Base-by-base conservation (phyloP, 1,140 invertebrate species). In the Stegodyphus mimosarum region DNA sequence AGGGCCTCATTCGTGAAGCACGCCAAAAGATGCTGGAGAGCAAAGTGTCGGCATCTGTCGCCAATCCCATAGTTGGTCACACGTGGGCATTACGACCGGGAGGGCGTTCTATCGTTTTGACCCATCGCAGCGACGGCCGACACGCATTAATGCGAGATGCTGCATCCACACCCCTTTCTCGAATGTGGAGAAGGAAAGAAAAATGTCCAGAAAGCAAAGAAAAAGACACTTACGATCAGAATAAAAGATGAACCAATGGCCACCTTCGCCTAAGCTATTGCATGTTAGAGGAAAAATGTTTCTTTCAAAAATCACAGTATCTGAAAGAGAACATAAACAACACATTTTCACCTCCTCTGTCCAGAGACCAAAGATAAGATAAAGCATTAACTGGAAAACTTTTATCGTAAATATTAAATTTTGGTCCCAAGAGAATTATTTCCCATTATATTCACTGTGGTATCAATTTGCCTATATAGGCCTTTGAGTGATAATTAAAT, bases 131-230 rank as follows among this genome's bases (percentile, higher is more conserved):
- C 15, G 6, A 51, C 60, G 13, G 15, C n/a, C 53, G 78, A 81
- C 67, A 81, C 53, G 73, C 74, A 84, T 84, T 84, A 84, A 84
- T 84, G 83, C 83, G 63, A 75, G 80, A 83, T 83, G 80, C 75
- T 75, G 11, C 80, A 18, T 75, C 50, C 80, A 83, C 70, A 73
- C 80, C 80, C 80, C 80, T 74, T 83, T 67, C 70, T 50, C 80
- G 49, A 33, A 33, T 33, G 33, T 33, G 33, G 33, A 33, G 33
- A 13, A 6, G 49, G 63, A 52, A 70, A 33, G 18, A 33, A 33
- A 15, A 67, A 67, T 67, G 66, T 9, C 15, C 15, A 9, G 17
- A 69, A 33, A 51, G 69, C 52, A 51, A 78, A 53, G 64, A 69
- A 69, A 73, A 76, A 33, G 66, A 33, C 18, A 9, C 15, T 60